These are phyloP conservation scores for Megathymus violae DNA, from an alignment of 1,140 invertebrate genomes.

Conservation along the genomic window DNA sequence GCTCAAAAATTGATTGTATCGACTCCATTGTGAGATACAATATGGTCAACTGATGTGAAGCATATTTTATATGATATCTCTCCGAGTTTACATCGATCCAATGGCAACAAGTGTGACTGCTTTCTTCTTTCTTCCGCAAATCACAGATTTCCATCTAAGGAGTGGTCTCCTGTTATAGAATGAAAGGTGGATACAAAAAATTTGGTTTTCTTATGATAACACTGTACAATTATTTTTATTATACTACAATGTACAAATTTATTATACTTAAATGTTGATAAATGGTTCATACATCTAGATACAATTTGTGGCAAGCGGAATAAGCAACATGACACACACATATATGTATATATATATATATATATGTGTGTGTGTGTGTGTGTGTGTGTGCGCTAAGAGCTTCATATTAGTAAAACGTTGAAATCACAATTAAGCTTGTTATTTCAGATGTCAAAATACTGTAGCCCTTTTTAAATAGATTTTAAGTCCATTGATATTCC, in stretches of 20 bases:
- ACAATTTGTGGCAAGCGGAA: slow-evolving; percentile 5
- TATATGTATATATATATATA: too few species aligned
- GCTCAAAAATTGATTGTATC: slow-evolving; percentile 3
- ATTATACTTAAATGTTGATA: too few species aligned
- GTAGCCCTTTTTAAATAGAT: too few species aligned
- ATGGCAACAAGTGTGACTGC: slow-evolving; percentile 17
- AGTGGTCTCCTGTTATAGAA: not conserved
- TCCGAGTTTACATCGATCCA: slow-evolving; percentile 15
- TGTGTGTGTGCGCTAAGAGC: too few species aligned
- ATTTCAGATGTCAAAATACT: too few species aligned
- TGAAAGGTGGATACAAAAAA: not conserved
- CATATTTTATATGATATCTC: slow-evolving; percentile 9
- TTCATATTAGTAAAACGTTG: too few species aligned
- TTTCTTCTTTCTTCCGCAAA: slow-evolving; percentile 29
- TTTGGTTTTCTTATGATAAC: not conserved
- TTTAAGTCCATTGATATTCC: too few species aligned
- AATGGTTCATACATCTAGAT: too few species aligned
- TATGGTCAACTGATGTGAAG: not conserved
- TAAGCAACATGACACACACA: too few species aligned
- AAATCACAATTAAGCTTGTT: too few species aligned
- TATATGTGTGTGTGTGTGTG: too few species aligned
- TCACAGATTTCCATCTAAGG: slow-evolving; percentile 21
- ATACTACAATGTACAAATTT: too few species aligned
- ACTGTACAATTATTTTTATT: not conserved
- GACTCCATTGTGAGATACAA: not conserved